Percentiles rank a stretch among this genome's conserved stretches.
These are phyloP conservation scores for Etheostoma nigrum DNA, from an alignment of 2,797 vertebrate species.

Conservation along the genomic window DNA sequence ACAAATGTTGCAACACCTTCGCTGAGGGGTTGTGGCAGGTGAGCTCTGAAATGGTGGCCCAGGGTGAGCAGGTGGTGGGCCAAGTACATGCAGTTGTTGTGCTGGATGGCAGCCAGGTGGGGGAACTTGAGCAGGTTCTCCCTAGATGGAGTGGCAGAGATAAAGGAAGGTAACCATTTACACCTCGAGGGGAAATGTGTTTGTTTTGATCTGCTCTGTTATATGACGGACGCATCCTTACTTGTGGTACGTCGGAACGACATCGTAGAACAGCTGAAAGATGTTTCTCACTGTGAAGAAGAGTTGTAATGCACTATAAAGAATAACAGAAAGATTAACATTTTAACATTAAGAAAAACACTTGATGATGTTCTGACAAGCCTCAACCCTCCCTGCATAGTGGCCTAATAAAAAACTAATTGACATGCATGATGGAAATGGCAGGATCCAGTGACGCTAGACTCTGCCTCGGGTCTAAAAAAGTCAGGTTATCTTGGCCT, in stretches of 20 bases:
- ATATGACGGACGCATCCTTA: constrained; percentile 70
- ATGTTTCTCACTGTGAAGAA: constrained; percentile 96
- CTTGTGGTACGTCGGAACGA: constrained; percentile 98
- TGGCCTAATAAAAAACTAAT: not conserved
- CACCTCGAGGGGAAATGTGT: not conserved
- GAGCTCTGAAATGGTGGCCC: constrained; percentile 93
- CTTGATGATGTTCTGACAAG: not conserved
- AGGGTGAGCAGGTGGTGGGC: constrained; percentile 96
- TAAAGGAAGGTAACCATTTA: not conserved
- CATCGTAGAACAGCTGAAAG: constrained; percentile 96
- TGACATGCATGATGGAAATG: too few species aligned
- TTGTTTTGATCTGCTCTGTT: accelerated
- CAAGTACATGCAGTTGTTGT: constrained; percentile 99
- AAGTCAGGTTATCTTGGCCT: not conserved
- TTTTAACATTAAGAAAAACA: not conserved
- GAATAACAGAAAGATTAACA: not conserved
- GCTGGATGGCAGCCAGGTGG: constrained; percentile 96
- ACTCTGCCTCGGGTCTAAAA: not conserved
- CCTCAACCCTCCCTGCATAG: too few species aligned
- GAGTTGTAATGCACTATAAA: constrained; percentile 90
- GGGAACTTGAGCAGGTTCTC: constrained; percentile 96
- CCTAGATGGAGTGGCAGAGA: constrained; percentile 72
- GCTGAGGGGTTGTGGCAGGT: constrained; percentile 84
- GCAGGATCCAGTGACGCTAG: too few species aligned
- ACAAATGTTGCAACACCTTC: constrained; percentile 91